These are phyloP conservation scores for Linnaemya tessellans DNA, from an alignment of 2,888 invertebrate genomes.

Conservation along the genomic window DNA sequence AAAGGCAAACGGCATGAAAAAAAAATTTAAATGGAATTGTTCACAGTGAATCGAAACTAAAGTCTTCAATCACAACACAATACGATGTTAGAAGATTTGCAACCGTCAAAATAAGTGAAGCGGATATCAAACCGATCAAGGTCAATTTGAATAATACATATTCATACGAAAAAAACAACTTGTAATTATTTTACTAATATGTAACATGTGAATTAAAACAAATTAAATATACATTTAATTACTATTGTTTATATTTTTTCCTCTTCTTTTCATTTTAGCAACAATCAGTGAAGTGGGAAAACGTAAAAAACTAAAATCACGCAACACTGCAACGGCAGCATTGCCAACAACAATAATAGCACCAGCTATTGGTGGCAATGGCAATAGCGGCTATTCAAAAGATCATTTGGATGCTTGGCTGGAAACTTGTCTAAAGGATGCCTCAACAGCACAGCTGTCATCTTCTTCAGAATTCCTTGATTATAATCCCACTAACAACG, in stretches of 20 bases:
- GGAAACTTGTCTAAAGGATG: constrained; percentile 83
- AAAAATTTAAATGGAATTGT: constrained; percentile 30
- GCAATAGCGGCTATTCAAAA: constrained; percentile 78
- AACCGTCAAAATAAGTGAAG: constrained; percentile 55
- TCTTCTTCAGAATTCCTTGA: constrained; percentile 83
- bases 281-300: constrained; percentile 77
- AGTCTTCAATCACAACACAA: constrained; percentile 21
- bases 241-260: constrained; percentile 25
- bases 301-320: constrained; percentile 82
- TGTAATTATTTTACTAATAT: constrained; percentile 51
- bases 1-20: not conserved
- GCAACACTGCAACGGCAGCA: constrained; percentile 76
- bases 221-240: constrained; percentile 48
- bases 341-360: constrained; percentile 68
- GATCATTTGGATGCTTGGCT: constrained; percentile 83
- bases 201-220: constrained; percentile 57
- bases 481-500: constrained; percentile 79
- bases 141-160: constrained; percentile 31
- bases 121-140: constrained; percentile 67
- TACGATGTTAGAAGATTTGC: constrained; percentile 27
- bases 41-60: constrained; percentile 31
- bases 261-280: constrained; percentile 74
- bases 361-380: constrained; percentile 68
- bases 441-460: constrained; percentile 80
- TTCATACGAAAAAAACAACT: not conserved